phyloP scores from a whole-genome alignment of 2,888 invertebrate species.

The Ganaspis brasiliensis region DNA sequence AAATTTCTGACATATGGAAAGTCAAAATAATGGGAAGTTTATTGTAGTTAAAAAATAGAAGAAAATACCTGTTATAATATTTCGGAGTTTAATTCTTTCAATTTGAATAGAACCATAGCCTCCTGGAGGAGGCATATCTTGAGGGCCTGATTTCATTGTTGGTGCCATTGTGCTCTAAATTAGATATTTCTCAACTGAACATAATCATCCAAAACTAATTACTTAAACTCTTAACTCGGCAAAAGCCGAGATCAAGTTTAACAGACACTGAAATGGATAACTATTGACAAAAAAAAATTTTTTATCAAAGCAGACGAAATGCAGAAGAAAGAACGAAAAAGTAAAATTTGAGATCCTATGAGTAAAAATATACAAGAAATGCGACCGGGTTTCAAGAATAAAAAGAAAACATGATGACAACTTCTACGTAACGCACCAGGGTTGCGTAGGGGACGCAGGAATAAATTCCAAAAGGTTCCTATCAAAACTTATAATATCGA shows the following conservation, averaged over 20 bases:
- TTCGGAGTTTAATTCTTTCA: constrained; percentile 82
- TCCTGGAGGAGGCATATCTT: constrained; percentile 96
- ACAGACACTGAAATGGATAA: not conserved
- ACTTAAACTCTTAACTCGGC: not conserved
- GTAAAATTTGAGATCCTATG: not conserved
- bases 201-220: not conserved
- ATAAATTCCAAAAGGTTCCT: no score
- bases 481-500: no score
- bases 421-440: no score
- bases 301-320: not conserved
- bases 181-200: not conserved
- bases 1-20: no score
- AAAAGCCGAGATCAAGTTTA: not conserved
- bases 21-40: no score
- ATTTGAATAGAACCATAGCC: constrained; percentile 91
- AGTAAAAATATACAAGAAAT: not conserved
- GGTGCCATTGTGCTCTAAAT: constrained; percentile 70
- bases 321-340: constrained; percentile 6
- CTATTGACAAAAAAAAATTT: not conserved
- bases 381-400: no score
- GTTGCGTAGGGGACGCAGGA: no score
- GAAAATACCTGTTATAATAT: constrained; percentile 65
- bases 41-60: not conserved
- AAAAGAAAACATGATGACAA: no score
- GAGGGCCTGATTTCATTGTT: constrained; percentile 81